These are phyloP conservation scores for Drosophila erecta DNA, from an alignment of 1,140 invertebrate genomes.

Conservation along the genomic window DNA sequence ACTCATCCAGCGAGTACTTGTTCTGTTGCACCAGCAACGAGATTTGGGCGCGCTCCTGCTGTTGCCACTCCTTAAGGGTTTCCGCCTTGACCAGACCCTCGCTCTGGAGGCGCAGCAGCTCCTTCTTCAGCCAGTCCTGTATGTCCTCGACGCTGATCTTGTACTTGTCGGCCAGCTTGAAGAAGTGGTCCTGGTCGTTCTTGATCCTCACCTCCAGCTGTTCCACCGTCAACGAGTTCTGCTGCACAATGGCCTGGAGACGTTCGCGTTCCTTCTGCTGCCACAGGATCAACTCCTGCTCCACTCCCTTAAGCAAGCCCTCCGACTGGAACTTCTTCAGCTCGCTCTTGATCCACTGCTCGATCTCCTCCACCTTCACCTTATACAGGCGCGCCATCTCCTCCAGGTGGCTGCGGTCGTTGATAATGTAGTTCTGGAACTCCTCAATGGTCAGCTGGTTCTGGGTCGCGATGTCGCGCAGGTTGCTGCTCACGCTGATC, in stretches of 20 bases:
- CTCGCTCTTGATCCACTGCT: slow-evolving; percentile 75
- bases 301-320: slow-evolving; percentile 73
- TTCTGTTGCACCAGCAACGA: slow-evolving; percentile 68
- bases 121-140: slow-evolving; percentile 79
- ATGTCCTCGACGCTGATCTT: slow-evolving; percentile 75
- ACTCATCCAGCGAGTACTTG: slow-evolving; percentile 69
- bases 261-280: slow-evolving; percentile 76
- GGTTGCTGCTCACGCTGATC: slow-evolving; percentile 54
- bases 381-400: slow-evolving; percentile 72
- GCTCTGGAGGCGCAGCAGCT: slow-evolving; percentile 68
- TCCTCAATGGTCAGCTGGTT: slow-evolving; percentile 79
- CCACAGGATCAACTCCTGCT: slow-evolving; percentile 71
- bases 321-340: slow-evolving; percentile 72
- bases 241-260: slow-evolving; percentile 63
- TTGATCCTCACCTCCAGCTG: slow-evolving; percentile 77
- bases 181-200: slow-evolving; percentile 73
- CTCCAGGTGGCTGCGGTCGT: slow-evolving; percentile 68
- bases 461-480: slow-evolving; percentile 63
- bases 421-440: slow-evolving; percentile 70
- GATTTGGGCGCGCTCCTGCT: slow-evolving; percentile 65
- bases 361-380: slow-evolving; percentile 75
- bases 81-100: slow-evolving; percentile 75
- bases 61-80: slow-evolving; percentile 77
- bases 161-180: slow-evolving; percentile 73
- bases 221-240: slow-evolving; percentile 71